These are phyloP conservation scores for Noctua janthina DNA, from an alignment of 2,888 invertebrate genomes.

Conservation along the genomic window DNA sequence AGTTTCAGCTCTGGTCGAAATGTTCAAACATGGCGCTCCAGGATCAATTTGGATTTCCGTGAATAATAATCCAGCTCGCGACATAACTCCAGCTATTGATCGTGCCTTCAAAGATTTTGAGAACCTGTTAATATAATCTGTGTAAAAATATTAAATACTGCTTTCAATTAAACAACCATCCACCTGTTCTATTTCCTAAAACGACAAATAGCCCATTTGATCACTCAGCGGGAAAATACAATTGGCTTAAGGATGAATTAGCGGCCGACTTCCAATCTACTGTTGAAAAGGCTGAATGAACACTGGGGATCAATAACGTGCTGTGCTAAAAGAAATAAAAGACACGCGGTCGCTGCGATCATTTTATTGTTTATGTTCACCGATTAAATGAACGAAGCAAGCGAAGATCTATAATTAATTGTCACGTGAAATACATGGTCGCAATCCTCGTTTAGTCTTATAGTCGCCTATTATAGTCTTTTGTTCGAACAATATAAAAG, in stretches of 20 bases:
- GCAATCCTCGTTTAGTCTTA: neutral
- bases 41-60: slow-evolving; percentile 70
- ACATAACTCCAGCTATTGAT: slow-evolving; percentile 68
- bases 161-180: neutral
- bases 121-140: slow-evolving; percentile 1
- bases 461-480: neutral
- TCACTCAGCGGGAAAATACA: neutral
- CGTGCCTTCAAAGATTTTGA: slow-evolving; percentile 54
- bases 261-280: neutral
- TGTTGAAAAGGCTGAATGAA: neutral
- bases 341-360: neutral
- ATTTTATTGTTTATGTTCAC: neutral
- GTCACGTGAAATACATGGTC: neutral
- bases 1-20: slow-evolving; percentile 63
- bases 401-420: neutral
- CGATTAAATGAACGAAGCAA: neutral
- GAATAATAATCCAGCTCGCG: slow-evolving; percentile 62
- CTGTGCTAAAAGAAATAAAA: neutral
- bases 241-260: neutral
- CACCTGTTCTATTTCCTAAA: neutral
- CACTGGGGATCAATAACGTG: neutral
- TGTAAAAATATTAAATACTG: slow-evolving; percentile 1
- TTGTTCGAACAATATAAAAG: neutral
- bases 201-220: neutral
- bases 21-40: slow-evolving; percentile 66